Conservation (phyloP, 2,888 invertebrate genomes). For the Scelioninae gen. 2 region DNA sequence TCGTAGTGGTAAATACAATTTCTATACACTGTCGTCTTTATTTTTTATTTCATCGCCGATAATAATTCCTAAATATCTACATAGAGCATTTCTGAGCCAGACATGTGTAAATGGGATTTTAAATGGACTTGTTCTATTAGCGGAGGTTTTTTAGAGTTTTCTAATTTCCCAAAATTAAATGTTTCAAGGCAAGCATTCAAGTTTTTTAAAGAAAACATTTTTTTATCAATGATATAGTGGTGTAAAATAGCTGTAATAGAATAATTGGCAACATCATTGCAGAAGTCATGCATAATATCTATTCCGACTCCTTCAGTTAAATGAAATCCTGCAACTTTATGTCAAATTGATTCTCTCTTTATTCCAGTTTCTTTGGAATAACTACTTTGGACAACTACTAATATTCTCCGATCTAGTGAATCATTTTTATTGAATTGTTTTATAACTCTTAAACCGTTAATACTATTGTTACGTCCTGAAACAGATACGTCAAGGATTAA, state of each 20-base stretch:
- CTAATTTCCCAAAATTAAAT: constrained; percentile 14
- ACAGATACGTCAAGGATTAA: too few species aligned
- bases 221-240: constrained; percentile 10
- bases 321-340: constrained; percentile 14
- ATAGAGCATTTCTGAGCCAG: constrained; percentile 2
- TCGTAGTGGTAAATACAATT: constrained; percentile 5
- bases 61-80: constrained; percentile 15
- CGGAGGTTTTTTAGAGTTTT: constrained; percentile 19
- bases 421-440: too few species aligned
- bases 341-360: constrained; percentile 9
- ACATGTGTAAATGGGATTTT: constrained; percentile 16
- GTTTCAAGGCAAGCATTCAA: constrained; percentile 20
- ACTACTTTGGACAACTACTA: too few species aligned
- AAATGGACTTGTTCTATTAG: constrained; percentile 10
- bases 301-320: constrained; percentile 6
- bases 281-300: constrained; percentile 30
- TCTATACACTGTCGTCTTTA: constrained; percentile 13
- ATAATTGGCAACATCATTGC: constrained; percentile 13
- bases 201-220: constrained; percentile 2
- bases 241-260: constrained; percentile 12
- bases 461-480: too few species aligned
- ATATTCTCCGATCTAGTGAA: too few species aligned
- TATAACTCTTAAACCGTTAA: too few species aligned
- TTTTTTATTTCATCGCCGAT: constrained; percentile 11
- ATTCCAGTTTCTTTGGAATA: constrained; percentile 10